Conservation (phyloP, 2,888 invertebrate genomes). For the Ferrisia virgata region DNA sequence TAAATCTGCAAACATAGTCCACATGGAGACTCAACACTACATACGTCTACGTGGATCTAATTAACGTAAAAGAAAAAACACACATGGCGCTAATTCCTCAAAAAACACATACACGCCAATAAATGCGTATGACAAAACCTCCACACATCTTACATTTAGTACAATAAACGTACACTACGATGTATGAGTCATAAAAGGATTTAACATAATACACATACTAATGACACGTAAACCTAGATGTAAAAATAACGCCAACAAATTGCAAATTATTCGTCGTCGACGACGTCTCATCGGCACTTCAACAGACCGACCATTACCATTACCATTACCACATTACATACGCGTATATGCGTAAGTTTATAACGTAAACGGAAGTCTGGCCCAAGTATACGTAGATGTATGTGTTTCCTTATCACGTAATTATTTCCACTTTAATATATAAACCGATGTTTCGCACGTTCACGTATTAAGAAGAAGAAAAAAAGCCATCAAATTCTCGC, state of each 20-base stretch:
- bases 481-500: background rate
- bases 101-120: background rate
- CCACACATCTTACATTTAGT: no score
- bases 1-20: background rate
- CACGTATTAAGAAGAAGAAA: no score
- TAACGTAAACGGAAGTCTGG: background rate
- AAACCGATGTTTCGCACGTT: background rate
- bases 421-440: background rate
- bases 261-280: background rate
- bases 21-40: no score
- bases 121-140: background rate
- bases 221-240: conserved; percentile 24
- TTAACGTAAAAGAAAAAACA: background rate
- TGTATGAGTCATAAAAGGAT: conserved; percentile 8
- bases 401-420: background rate
- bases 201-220: background rate
- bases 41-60: no score
- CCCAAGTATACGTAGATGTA: no score
- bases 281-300: background rate
- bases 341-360: background rate
- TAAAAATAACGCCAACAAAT: conserved; percentile 24
- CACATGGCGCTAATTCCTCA: conserved; percentile 15
- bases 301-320: no score
- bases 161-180: background rate
- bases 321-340: no score